A percentile compares a stretch with the other conserved stretches of the same genome.
phyloP scores from a whole-genome alignment of 2,113 vertebrate species.

The Nesoenas mayeri region DNA sequence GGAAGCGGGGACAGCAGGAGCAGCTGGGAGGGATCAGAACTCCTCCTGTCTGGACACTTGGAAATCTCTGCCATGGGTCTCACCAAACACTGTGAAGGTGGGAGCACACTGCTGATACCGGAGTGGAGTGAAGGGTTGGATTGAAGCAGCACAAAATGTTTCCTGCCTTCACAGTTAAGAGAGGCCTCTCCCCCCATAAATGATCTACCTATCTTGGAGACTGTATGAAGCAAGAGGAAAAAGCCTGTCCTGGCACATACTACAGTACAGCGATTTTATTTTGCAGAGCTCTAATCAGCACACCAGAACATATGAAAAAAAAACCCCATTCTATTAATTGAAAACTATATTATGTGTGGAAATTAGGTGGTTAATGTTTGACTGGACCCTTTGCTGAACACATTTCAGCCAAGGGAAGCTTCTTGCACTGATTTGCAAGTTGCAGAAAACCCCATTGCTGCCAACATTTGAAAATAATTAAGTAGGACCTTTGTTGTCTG shows the following conservation, averaged over 20 bases:
- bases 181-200: background rate
- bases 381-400: background rate
- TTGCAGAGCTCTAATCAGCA: background rate
- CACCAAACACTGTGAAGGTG: fast-evolving
- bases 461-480: conserved; percentile 23
- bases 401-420: background rate
- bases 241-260: background rate
- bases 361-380: background rate
- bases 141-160: background rate
- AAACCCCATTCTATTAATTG: background rate
- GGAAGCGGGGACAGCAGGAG: background rate
- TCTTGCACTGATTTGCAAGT: background rate
- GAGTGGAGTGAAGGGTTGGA: background rate
- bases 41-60: background rate
- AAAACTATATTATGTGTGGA: background rate
- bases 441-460: conserved; percentile 2
- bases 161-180: background rate
- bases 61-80: background rate
- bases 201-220: background rate
- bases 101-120: background rate
- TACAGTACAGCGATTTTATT: background rate
- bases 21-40: background rate
- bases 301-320: background rate
- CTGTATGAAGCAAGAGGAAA: background rate
- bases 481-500: background rate